A percentile compares a stretch with the other conserved stretches of the same genome.
These are phyloP conservation scores for Morpho helenor DNA, from an alignment of 2,888 invertebrate species.

Conservation along the genomic window DNA sequence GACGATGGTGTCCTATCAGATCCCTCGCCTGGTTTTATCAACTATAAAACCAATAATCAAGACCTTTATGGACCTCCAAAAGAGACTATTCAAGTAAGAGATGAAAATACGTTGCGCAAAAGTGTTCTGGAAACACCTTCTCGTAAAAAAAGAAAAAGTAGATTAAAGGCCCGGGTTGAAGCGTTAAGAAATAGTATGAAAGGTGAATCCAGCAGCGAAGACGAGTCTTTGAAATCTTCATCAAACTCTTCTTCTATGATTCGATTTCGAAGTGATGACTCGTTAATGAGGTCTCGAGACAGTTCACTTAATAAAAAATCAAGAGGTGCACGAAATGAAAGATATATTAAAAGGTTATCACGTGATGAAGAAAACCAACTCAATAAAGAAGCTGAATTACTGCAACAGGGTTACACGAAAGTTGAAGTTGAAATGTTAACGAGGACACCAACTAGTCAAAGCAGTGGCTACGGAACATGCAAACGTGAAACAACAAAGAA, in stretches of 20 bases:
- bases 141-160: constrained; percentile 77
- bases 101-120: constrained; percentile 58
- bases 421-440: constrained; percentile 76
- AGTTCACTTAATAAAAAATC: constrained; percentile 81
- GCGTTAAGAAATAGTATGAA: constrained; percentile 81
- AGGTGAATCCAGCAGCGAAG: constrained; percentile 84
- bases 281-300: constrained; percentile 79
- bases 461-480: constrained; percentile 70
- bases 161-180: constrained; percentile 83
- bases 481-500: constrained; percentile 71
- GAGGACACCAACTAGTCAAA: constrained; percentile 74
- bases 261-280: constrained; percentile 84
- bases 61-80: constrained; percentile 56
- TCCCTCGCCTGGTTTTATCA: constrained; percentile 74
- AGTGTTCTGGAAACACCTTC: constrained; percentile 72
- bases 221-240: constrained; percentile 83
- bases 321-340: constrained; percentile 87
- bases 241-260: constrained; percentile 81
- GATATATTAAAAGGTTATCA: constrained; percentile 87
- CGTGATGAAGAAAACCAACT: constrained; percentile 82
- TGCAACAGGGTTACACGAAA: constrained; percentile 73
- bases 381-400: constrained; percentile 74
- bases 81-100: constrained; percentile 60
- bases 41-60: constrained; percentile 60
- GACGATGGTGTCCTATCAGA: constrained; percentile 80